Evolutionary conservation across 2,797 vertebrate genomes (phyloP), one percentile per base, ranked within the genome.

Genomic region (Urocyon cinereoargenteus): DNA sequence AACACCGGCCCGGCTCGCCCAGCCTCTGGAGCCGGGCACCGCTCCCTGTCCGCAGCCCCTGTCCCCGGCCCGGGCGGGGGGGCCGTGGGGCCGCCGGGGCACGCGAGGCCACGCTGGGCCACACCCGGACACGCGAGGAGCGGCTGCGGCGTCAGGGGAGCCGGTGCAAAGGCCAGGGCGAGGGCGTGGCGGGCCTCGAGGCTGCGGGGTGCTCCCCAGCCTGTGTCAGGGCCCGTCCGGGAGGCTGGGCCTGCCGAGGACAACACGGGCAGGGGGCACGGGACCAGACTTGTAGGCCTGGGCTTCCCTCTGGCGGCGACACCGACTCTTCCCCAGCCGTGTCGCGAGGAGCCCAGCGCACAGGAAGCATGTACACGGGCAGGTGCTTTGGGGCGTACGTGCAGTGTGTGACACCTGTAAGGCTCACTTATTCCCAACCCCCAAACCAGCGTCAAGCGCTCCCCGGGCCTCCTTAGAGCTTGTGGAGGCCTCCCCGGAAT

Each of bases 1-100:
- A 96, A 96, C 57, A 82, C 96, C 83, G 96, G 96, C 68, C n/a
- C 2, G 93, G 95, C 92, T 94, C 73, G 64, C 77, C 89, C 34
- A n/a, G 94, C 40, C 91, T 84, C 73, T 8, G 34, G 78, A 59
- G 89, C 89, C 45, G 70, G 78, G 81, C 73, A 95, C 85, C 82
- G 66, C 91, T 31, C 77, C 61, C 68, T 4, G 12, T 70, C 59
- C n/a, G 68, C 72, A 28, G 24, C 26, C 45, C 0, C 68, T 4
- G 12, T 70, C 59, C n/a, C 73, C 72, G 24, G 24, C 26, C 45
- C 0, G 40, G 45, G 79, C 11, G 4, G 34, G 66, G 34, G 68
- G 59, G 12, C 36, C 31, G 61, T 62, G 73, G 84, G 34, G 16
- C n/a, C 2, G 26, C 28, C 51, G 31, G 55, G 31, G 66, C 34